Base-by-base conservation (phyloP, 2,888 invertebrate species). In the Campopleginae sp. region DNA sequence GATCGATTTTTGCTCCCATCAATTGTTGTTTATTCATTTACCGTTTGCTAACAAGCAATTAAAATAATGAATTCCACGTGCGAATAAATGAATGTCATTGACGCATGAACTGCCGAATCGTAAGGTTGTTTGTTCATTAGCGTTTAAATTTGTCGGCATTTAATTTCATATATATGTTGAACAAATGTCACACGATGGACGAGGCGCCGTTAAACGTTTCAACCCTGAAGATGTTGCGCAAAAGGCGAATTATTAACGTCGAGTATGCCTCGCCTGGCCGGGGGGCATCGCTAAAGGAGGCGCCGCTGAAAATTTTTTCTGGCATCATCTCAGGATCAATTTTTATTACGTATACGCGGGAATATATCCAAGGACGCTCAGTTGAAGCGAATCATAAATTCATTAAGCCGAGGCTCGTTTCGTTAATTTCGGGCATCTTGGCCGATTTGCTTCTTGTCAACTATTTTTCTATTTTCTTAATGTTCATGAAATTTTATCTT, bases 171-270 rank as follows among this genome's bases (percentile, higher is more conserved):
- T 63, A 44, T 63, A 44, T 46, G 44, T 5, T 61, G 17, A 19
- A 65, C 48, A 10, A 76, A 76, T 76, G 27, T 76, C 65, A 19
- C 33, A 65, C 76, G 48, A 33, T 76, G 65, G 46, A 31, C 38
- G 6, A 17, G n/a, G 38, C 23, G 8, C 72, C 17, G 19, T 31
- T 70, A 70, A 78, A 27, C 38, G 68, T 81, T 75, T 61, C 58
- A 81, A 68, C 61, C 75, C 75, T 70, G 75, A 81, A 63, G 51
- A 44, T 65, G 44, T 82, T 76, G 65, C 51, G 77, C 46, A 82
- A 66, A 71, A 71, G 5, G 23, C 10, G 58, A 51, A 51, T 65
- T 33, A 58, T 38, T 27, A 72, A 46, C 72, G 70, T 82, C 72
- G 44, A 58, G 78, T 44, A 6, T 63, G 48, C 27, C 46, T 65